Evolutionary conservation across 1,140 invertebrate species (phyloP), one percentile per base, ranked within the genome.

Genomic region (Papilio polytes): DNA sequence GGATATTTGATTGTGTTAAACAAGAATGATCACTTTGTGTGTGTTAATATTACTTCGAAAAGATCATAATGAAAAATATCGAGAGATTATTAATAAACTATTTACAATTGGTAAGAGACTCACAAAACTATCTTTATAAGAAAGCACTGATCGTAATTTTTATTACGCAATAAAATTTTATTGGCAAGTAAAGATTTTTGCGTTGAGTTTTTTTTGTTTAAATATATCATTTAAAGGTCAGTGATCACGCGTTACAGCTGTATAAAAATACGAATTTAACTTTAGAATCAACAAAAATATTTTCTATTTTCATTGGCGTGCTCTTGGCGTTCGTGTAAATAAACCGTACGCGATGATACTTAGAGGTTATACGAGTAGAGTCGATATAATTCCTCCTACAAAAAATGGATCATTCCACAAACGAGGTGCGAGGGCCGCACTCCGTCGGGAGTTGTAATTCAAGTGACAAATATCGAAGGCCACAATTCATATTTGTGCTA

Each of bases 391-490:
- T 85, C 83, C 80, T 81, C 77, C 81, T 66, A 70, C 13, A 79
- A 84, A 87, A 93, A 93, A 93, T 92, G 91, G 86, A 93, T 94
- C 87, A 94, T 88, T 83, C 80, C 80, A 80, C 85, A 88, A 95
- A 93, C 92, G 92, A 93, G 91, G 92, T 93, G 90, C 86, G 87
- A 90, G 85, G 88, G 84, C 83, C 88, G 86, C 85, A 88, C 86
- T 89, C 92, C 91, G 88, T 80, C 86, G 93, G 93, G 94, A 90
- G 90, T 90, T 92, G 90, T 95, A 95, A 94, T 91, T 95, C 94
- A 94, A 92, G 92, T 95, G 95, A 95, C 95, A 95, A 95, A 95
- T 95, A 95, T 95, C 95, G 94, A 94, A 95, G 85, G 91, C 91
- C 90, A 93, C 95, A 95, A 91, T 93, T 95, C 94, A 95, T 95